Percentiles rank a stretch among this genome's conserved stretches.
Conservation (phyloP, 2,113 vertebrate genomes). For the rat (Rattus norvegicus) region DNA sequence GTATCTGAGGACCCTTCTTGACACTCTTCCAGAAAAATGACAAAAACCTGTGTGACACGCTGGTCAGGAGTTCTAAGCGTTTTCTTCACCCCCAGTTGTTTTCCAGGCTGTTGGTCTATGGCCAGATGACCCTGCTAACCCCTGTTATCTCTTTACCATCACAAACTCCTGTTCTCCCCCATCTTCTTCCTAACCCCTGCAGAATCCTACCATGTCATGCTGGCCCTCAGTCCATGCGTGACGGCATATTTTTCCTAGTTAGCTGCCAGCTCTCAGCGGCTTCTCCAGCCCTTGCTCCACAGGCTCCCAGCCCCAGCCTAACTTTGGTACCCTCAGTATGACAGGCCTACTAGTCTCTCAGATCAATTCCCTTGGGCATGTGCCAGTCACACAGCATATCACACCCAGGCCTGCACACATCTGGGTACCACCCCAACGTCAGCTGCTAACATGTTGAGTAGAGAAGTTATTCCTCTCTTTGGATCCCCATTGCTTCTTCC, state of each 20-base stretch:
- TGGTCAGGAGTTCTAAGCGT: no score
- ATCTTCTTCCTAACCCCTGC: no score
- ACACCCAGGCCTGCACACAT: not conserved
- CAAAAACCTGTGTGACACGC: not conserved
- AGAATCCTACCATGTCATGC: no score
- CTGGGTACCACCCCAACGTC: not conserved
- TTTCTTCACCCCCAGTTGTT: not conserved
- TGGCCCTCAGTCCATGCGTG: not conserved
- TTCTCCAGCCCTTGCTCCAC: not conserved
- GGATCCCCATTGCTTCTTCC: not conserved
- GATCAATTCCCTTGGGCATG: not conserved
- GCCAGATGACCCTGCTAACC: no score
- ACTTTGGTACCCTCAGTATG: not conserved
- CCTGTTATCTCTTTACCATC: not conserved
- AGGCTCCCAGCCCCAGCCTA: not conserved
- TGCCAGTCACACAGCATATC: rapidly evolving
- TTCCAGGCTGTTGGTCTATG: not conserved
- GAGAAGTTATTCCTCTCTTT: not conserved
- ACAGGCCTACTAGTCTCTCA: not conserved
- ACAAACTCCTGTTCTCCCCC: no score
- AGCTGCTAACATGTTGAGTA: not conserved
- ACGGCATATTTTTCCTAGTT: not conserved
- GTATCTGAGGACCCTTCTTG: not conserved
- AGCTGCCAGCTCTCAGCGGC: not conserved
- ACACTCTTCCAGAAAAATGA: not conserved